A percentile compares a stretch with the other conserved stretches of the same genome.
These are phyloP conservation scores for Drosophila kuntzei DNA, from an alignment of 2,888 invertebrate species.

Conservation along the genomic window DNA sequence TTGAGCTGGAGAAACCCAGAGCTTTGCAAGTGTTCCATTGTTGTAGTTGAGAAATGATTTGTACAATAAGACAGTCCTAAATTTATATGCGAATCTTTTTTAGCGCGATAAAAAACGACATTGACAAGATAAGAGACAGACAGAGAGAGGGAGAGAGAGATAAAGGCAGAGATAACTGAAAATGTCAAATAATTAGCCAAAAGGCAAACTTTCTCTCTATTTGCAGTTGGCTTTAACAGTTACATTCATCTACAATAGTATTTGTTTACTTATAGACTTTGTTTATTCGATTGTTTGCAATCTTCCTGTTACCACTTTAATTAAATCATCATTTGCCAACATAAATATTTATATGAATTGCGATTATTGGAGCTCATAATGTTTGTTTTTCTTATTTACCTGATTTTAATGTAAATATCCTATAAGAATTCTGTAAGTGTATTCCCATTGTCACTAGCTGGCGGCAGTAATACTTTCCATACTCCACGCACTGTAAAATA, in stretches of 20 bases:
- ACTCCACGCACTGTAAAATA: too few relatives aligned
- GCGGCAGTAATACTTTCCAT: too few relatives aligned
- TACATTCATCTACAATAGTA: constrained; percentile 8
- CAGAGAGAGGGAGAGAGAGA: constrained; percentile 18
- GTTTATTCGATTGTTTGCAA: constrained; percentile 26
- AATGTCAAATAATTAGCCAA: constrained; percentile 33
- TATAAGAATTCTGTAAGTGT: not conserved
- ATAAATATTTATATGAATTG: constrained; percentile 59
- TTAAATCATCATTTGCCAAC: constrained; percentile 44
- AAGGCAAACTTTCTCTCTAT: constrained; percentile 45
- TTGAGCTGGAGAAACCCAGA: constrained; percentile 50
- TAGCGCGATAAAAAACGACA: constrained; percentile 41
- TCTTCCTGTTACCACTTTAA: constrained; percentile 40
- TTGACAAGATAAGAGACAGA: constrained; percentile 34
- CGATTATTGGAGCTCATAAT: constrained; percentile 22
- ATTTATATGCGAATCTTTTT: constrained; percentile 65
- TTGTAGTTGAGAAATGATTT: constrained; percentile 63
- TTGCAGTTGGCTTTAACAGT: constrained; percentile 1
- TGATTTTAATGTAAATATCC: constrained; percentile 4
- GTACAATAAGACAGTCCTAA: constrained; percentile 52
- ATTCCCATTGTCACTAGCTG: not conserved
- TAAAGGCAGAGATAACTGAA: constrained; percentile 13
- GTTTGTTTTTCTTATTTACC: constrained; percentile 16
- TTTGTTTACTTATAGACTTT: constrained; percentile 7
- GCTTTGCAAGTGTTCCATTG: constrained; percentile 61